These are phyloP conservation scores for Calcarius lapponicus DNA, from an alignment of 2,797 vertebrate species.

Conservation along the genomic window DNA sequence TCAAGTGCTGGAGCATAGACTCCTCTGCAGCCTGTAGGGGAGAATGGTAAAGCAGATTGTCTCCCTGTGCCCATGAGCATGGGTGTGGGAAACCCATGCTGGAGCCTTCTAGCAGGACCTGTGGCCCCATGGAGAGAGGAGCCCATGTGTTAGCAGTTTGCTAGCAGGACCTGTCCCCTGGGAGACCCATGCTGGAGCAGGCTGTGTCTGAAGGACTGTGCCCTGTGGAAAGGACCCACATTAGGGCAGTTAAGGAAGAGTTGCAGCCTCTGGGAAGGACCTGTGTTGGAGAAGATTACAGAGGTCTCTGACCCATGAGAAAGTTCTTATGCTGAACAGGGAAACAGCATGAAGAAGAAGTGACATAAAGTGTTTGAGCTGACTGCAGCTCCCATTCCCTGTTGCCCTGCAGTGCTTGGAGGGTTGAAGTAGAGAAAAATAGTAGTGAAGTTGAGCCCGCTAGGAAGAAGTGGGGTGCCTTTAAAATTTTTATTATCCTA, in stretches of 20 bases:
- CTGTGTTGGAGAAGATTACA: neutral
- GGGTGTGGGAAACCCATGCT: rapidly evolving
- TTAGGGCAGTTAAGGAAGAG: neutral
- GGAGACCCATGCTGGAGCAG: neutral
- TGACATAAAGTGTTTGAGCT: neutral
- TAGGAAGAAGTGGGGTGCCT: neutral
- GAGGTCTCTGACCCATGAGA: neutral
- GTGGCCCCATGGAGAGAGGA: neutral
- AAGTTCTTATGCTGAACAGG: neutral
- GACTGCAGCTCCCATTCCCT: neutral
- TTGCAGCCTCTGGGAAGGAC: neutral
- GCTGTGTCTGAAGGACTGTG: neutral
- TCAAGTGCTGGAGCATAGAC: neutral
- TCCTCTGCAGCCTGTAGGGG: rapidly evolving
- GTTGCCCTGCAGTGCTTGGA: rapidly evolving
- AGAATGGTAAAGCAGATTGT: neutral
- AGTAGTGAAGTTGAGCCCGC: neutral
- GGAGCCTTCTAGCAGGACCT: neutral
- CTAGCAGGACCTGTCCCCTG: neutral
- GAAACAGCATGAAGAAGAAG: neutral
- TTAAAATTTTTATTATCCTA: neutral
- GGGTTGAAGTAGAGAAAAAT: neutral
- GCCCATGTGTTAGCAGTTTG: rapidly evolving
- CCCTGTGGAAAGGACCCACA: rapidly evolving
- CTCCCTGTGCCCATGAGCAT: rapidly evolving